Evolutionary conservation across 2,888 invertebrate genomes (phyloP), one percentile per base, ranked within the genome.

Genomic region (Cephus nigrinus): DNA sequence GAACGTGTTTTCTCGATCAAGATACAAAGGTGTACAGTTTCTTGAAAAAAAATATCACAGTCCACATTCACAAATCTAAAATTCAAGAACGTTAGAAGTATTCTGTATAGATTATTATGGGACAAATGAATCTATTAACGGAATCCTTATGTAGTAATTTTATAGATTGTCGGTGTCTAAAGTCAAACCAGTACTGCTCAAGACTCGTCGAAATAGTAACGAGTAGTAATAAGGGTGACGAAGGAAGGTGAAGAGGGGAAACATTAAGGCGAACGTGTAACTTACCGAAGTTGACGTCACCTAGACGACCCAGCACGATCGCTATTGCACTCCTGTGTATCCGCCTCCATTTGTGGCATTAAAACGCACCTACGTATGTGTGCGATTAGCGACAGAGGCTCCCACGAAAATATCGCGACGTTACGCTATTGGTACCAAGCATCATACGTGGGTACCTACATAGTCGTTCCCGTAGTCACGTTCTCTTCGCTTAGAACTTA

Each of bases 281-380:
- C 81, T 80, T 75, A 55, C 9, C 55, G 23, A 78, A 79, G 79
- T 81, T 86, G 85, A 86, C 86, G 85, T 86, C 86, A 85, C 82
- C 82, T 83, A 77, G 78, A 80, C 82, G 80, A 72, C 33, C 31
- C 71, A 71, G 71, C 75, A 75, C 74, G 78, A 77, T 77, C 55
- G 74, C 79, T 76, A 78, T 79, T 76, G 77, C 73, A 80, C 33
- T 77, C 68, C 74, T 73, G 74, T 75, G 76, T 79, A 79, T 79
- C 73, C 73, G 76, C 77, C 76, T 73, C 12, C 33, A 71, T 71
- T 33, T 32, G 71, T 11, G 31, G 32, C 71, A 71, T 71, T 33
- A 71, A 31, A 71, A 31, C 33, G 32, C 71, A 23, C 30, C 12
- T 71, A 71, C 71, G 55, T 55, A 5, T 55, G 55, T 23, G 55